Conservation (phyloP, 2,113 vertebrate genomes). For the Scalopus aquaticus region DNA sequence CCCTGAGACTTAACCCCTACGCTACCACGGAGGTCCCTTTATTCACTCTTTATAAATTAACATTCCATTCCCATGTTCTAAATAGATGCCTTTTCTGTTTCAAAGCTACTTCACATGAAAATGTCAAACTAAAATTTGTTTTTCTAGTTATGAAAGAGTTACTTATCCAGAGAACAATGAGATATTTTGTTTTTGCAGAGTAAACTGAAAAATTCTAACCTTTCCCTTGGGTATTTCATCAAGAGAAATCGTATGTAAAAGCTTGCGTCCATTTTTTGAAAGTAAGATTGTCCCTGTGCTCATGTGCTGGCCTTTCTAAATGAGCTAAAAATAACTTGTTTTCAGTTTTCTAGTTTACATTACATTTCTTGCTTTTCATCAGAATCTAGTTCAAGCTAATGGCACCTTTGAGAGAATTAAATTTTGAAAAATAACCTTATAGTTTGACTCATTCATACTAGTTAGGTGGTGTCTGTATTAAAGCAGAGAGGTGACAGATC, state of each 20-base stretch:
- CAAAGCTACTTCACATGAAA: constrained; percentile 36
- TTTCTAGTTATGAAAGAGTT: constrained; percentile 39
- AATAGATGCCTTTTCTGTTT: not conserved
- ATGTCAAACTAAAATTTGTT: constrained; percentile 42
- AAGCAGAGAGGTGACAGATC: not conserved
- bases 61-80: not conserved
- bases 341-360: constrained; percentile 39
- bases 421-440: constrained; percentile 44
- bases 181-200: constrained; percentile 39
- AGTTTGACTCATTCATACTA: not conserved
- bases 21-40: not conserved
- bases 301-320: constrained; percentile 49
- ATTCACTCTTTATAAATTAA: constrained; percentile 28
- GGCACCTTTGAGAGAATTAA: constrained; percentile 50
- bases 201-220: constrained; percentile 46
- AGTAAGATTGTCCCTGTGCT: constrained; percentile 27
- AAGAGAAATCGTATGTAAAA: constrained; percentile 44
- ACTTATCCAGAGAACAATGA: constrained; percentile 12
- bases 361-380: constrained; percentile 35
- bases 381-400: not conserved
- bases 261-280: constrained; percentile 49
- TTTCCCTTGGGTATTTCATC: constrained; percentile 45
- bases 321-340: constrained; percentile 47
- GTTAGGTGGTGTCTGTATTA: not conserved
- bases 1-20: no score